Percentiles rank a stretch among this genome's conserved stretches.
Evolutionary conservation across 2,888 invertebrate species (phyloP).

Genomic region (Drosophila niveifrons): DNA sequence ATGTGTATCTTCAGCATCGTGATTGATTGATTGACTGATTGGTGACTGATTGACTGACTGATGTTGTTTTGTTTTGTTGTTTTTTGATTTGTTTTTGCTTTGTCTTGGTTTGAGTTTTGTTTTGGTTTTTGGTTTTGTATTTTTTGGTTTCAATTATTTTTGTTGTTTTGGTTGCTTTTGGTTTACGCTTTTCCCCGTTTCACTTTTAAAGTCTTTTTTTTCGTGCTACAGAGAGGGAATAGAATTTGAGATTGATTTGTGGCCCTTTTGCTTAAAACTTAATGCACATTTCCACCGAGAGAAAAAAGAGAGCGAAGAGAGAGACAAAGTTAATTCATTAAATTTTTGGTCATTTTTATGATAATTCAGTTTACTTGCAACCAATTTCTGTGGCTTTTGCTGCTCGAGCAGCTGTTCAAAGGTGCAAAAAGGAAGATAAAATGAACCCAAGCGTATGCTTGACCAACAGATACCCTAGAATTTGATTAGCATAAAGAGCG

Average conservation of each 20-base stretch:
- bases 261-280: conserved; percentile 10
- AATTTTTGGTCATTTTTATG: conserved; percentile 44
- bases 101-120: conserved; percentile 48
- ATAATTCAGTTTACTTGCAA: conserved; percentile 54
- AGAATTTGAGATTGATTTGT: conserved; percentile 17
- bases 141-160: conserved; percentile 69
- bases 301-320: not conserved
- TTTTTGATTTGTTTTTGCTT: conserved; percentile 21
- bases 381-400: conserved; percentile 36
- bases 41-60: conserved; percentile 45
- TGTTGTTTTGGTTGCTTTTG: conserved; percentile 43
- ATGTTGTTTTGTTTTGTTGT: conserved; percentile 24
- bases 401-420: conserved; percentile 40
- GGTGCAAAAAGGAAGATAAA: conserved; percentile 12
- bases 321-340: conserved; percentile 46
- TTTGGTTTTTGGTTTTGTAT: conserved; percentile 63
- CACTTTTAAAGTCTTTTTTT: conserved; percentile 40
- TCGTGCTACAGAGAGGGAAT: conserved; percentile 8
- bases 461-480: not conserved
- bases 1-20: conserved; percentile 91
- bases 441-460: not conserved
- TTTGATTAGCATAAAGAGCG: not conserved
- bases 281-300: conserved; percentile 24
- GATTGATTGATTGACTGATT: conserved; percentile 35
- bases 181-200: conserved; percentile 45